Evolutionary conservation across 2,797 vertebrate genomes (phyloP).

Genomic region (Rhinella marina): DNA sequence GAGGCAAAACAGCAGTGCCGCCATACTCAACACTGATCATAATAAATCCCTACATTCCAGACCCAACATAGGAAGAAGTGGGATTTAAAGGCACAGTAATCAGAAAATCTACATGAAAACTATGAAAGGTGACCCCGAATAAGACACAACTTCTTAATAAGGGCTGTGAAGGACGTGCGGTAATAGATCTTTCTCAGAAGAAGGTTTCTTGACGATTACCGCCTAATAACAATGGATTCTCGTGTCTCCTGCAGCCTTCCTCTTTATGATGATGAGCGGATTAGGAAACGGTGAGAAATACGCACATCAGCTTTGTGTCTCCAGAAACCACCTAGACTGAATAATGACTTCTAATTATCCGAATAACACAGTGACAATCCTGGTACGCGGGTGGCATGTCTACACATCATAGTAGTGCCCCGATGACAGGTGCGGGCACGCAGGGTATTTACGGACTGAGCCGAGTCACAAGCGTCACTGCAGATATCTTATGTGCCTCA

Average conservation of each 20-base stretch:
- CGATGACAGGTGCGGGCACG: neutral
- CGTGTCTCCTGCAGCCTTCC: neutral
- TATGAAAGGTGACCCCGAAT: neutral
- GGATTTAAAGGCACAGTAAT: neutral
- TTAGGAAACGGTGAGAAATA: constrained; percentile 21
- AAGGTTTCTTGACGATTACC: neutral
- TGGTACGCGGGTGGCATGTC: constrained; percentile 13
- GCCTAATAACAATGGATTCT: neutral
- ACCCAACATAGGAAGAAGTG: neutral
- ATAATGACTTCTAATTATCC: constrained; percentile 14
- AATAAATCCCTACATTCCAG: too few species aligned
- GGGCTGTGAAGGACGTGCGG: neutral
- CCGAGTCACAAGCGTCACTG: too few species aligned
- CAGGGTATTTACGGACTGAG: neutral
- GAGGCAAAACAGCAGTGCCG: too few species aligned
- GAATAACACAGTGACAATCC: neutral
- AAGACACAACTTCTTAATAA: neutral
- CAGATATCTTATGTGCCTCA: neutral
- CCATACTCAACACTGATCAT: neutral
- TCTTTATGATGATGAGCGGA: neutral
- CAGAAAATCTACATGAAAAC: neutral
- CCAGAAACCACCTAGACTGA: constrained; percentile 3
- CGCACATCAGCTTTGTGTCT: neutral
- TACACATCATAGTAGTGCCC: neutral
- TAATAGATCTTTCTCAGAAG: neutral